Evolutionary conservation across 2,797 vertebrate genomes (phyloP), one percentile per base, ranked within the genome.

Genomic region (Rhabdomys pumilio): DNA sequence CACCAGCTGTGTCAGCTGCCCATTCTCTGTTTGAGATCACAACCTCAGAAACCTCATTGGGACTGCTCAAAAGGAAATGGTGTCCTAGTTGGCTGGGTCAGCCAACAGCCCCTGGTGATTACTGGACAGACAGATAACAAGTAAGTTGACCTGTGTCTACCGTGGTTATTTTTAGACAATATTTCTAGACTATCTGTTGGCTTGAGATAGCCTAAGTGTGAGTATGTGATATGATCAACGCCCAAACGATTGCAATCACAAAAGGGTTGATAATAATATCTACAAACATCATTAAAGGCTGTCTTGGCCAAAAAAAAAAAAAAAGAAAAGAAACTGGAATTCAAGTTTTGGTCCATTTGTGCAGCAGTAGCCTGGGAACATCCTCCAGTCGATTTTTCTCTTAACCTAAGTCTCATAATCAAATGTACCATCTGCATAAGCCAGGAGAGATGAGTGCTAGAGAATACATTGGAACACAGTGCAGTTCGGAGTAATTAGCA

Each of bases 391-490:
- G 6, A 11, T 72, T 90, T n/a, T 9, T 69, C 63, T 81, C 44
- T 61, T 90, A 88, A 85, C 72, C 31, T 38, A 95, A 95, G 1
- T 29, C 41, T 31, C 24, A 41, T n/a, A 94, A 86, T 67, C 88
- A 79, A 59, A 82, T 41, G 3, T 10, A 12, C 34, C 9, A 59
- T 79, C 65, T 92, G 14, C 67, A 47, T 96, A 86, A 93, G 34
- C 38, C 15, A 63, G 26, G 31, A 94, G 31, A 95, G 75, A 76
- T 88, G 3, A 17, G 90, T 47, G 14, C 50, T 89, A 34, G 67
- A 50, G 76, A 44, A 11, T 38, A n/a, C 6, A 10, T 1, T 89
- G 31, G 9, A n/a, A n/a, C 93, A 34, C 0, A 34, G 19, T 22
- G 15, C 72, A 17, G 2, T 9, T 93, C 76, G 38, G 5, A 61